Evolutionary conservation across 2,797 vertebrate genomes (phyloP).

Genomic region (Allobates femoralis): DNA sequence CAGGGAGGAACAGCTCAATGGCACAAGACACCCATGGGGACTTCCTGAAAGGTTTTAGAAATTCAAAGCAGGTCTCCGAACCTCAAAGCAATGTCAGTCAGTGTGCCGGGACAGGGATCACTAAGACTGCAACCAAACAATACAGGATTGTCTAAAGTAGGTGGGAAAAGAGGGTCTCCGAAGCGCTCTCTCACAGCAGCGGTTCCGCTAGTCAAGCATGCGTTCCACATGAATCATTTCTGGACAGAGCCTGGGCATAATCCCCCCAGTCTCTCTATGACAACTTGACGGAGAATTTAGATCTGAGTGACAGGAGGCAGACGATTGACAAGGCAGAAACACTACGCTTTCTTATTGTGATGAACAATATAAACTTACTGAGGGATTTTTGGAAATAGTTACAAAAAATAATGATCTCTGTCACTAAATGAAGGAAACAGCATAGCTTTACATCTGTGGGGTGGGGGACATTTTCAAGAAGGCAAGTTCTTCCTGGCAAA

Average conservation of each 20-base stretch:
- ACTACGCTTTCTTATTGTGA: slow-evolving; percentile 44
- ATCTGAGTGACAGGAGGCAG: slow-evolving; percentile 73
- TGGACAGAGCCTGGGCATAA: slow-evolving; percentile 83
- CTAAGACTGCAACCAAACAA: slow-evolving; percentile 71
- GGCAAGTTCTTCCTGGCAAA: slow-evolving; percentile 32
- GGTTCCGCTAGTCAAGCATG: slow-evolving; percentile 83
- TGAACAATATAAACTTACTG: slow-evolving; percentile 59
- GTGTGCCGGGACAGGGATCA: slow-evolving; percentile 71
- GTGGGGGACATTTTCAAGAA: neutral
- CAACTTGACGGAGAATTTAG: slow-evolving; percentile 76
- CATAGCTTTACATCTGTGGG: neutral
- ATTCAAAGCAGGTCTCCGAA: slow-evolving; percentile 72
- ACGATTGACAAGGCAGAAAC: slow-evolving; percentile 71
- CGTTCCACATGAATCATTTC: slow-evolving; percentile 86
- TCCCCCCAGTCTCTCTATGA: slow-evolving; percentile 78
- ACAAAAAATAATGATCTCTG: slow-evolving; percentile 60
- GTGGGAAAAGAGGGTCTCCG: slow-evolving; percentile 74
- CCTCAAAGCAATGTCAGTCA: slow-evolving; percentile 71
- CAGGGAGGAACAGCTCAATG: slow-evolving; percentile 72
- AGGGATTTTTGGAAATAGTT: slow-evolving; percentile 53
- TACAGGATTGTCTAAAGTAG: slow-evolving; percentile 75
- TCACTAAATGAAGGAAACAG: slow-evolving; percentile 52
- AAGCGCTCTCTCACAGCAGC: slow-evolving; percentile 70
- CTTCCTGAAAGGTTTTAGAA: slow-evolving; percentile 77
- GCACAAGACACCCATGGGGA: slow-evolving; percentile 72